Conservation (phyloP, 2,113 vertebrate genomes). For the Xyrauchen texanus region DNA sequence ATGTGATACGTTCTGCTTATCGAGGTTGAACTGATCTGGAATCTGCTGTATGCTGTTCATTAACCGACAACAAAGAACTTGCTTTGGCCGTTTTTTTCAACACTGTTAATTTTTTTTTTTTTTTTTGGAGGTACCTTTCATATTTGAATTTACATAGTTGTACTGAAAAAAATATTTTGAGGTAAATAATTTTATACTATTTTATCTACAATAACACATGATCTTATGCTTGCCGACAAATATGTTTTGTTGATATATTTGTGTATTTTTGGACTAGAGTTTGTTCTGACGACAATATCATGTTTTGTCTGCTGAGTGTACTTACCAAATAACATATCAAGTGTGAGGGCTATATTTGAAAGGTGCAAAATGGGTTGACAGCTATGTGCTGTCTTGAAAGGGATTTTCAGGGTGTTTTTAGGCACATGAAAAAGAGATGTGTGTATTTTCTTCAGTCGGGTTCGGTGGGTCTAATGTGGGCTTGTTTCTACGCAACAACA, state of each 20-base stretch:
- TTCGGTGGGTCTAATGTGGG: background rate
- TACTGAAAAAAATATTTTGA: slow-evolving; percentile 60
- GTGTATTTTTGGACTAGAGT: slow-evolving; percentile 42
- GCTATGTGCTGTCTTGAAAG: background rate
- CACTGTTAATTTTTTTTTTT: background rate
- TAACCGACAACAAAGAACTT: background rate
- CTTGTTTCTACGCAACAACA: background rate
- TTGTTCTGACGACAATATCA: slow-evolving; percentile 21
- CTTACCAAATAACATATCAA: slow-evolving; percentile 43
- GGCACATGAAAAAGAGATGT: background rate
- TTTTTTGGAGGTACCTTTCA: background rate
- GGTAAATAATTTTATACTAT: slow-evolving; percentile 48
- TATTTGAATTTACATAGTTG: slow-evolving; percentile 51
- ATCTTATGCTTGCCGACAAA: slow-evolving; percentile 17
- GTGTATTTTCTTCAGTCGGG: background rate
- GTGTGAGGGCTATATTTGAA: slow-evolving; percentile 37
- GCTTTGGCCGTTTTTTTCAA: too few species aligned
- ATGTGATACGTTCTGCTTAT: background rate
- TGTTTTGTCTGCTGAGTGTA: too few species aligned
- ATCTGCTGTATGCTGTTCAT: background rate
- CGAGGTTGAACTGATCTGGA: slow-evolving; percentile 10
- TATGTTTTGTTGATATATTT: slow-evolving; percentile 12
- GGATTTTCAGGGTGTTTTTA: background rate
- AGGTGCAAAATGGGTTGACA: slow-evolving; percentile 16
- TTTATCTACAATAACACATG: slow-evolving; percentile 24